A percentile compares a stretch with the other conserved stretches of the same genome.
Evolutionary conservation across 2,888 invertebrate species (phyloP).

Genomic region (Lasioglossum calceatum): DNA sequence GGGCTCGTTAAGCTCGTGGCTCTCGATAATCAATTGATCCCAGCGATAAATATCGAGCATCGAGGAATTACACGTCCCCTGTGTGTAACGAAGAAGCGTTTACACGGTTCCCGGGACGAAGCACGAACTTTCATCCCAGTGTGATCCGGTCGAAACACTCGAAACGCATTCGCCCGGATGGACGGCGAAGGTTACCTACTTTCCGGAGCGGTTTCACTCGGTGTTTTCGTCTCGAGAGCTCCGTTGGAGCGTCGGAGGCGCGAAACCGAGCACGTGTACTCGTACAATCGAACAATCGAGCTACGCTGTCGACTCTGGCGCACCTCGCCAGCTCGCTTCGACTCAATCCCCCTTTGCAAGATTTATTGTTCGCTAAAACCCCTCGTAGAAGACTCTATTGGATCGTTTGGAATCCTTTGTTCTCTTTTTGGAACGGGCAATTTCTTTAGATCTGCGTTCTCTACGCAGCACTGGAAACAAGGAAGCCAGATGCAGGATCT

Average conservation of each 20-base stretch:
- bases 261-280: constrained; percentile 33
- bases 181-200: constrained; percentile 70
- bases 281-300: constrained; percentile 3
- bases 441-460: too few relatives aligned
- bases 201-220: constrained; percentile 62
- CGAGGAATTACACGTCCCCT: background rate
- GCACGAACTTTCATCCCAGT: constrained; percentile 49
- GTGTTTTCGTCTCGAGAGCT: constrained; percentile 18
- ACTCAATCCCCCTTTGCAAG: background rate
- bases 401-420: constrained; percentile 1
- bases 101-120: background rate
- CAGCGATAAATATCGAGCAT: background rate
- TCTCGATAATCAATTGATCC: background rate
- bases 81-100: constrained; percentile 21
- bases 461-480: background rate
- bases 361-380: background rate
- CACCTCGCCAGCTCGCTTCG: background rate
- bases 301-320: background rate
- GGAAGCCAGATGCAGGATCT: background rate
- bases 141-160: constrained; percentile 22
- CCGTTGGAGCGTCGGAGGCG: constrained; percentile 16
- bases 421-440: background rate
- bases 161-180: constrained; percentile 64
- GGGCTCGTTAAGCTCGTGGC: background rate
- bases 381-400: background rate